These are phyloP conservation scores for Capreolus pygargus DNA, from an alignment of 2,113 vertebrate genomes.

Conservation along the genomic window DNA sequence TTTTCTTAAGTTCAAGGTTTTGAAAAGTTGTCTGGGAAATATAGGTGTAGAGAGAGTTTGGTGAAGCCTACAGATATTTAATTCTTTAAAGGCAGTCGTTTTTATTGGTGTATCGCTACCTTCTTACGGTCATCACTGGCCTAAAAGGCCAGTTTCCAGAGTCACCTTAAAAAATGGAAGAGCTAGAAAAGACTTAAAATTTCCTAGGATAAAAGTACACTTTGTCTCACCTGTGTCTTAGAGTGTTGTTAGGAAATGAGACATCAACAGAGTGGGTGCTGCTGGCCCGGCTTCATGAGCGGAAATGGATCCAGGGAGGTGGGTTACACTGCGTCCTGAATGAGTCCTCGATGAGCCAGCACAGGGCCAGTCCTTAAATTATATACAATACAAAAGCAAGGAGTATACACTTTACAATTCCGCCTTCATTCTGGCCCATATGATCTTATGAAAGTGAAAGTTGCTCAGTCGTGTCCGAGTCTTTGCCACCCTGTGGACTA, in stretches of 20 bases:
- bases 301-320: neutral
- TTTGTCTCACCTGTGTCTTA: neutral
- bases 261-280: neutral
- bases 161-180: neutral
- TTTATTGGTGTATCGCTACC: neutral
- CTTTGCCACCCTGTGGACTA: neutral
- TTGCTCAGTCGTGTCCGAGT: neutral
- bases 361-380: neutral
- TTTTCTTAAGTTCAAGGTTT: neutral
- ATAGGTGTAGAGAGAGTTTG: neutral
- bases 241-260: neutral
- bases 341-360: neutral
- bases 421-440: neutral
- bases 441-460: neutral
- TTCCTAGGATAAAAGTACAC: neutral
- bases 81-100: neutral
- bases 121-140: neutral
- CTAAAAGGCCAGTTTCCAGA: neutral
- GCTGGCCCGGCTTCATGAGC: neutral
- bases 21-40: neutral
- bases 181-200: neutral
- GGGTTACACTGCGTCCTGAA: fast-evolving
- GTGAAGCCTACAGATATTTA: neutral
- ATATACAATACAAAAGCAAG: neutral
- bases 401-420: neutral